phyloP scores from a whole-genome alignment of 2,113 vertebrate species.

The Xyrauchen texanus region DNA sequence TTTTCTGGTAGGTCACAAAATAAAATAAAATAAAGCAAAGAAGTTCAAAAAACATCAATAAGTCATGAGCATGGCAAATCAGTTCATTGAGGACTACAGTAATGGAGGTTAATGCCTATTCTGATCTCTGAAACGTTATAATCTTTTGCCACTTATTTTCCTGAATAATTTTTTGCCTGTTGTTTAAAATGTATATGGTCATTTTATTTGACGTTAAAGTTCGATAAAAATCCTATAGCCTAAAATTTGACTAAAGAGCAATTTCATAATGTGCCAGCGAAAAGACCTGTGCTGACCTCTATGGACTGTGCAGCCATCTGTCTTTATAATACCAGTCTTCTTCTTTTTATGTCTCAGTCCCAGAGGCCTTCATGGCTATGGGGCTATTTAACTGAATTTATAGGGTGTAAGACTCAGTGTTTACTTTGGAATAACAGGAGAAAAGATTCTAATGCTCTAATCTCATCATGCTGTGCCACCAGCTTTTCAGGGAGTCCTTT shows the following conservation, averaged over 20 bases:
- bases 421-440: constrained; percentile 49
- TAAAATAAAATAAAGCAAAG: background rate
- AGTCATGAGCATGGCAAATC: constrained; percentile 1
- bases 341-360: background rate
- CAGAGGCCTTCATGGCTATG: background rate
- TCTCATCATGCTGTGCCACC: constrained; percentile 40
- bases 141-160: constrained; percentile 19
- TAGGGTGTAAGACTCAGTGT: constrained; percentile 27
- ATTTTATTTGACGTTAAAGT: background rate
- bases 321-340: background rate
- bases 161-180: background rate
- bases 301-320: background rate
- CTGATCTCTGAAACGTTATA: constrained; percentile 15
- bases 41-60: background rate
- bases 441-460: constrained; percentile 45
- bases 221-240: background rate
- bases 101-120: background rate
- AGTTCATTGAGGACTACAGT: constrained; percentile 7
- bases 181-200: background rate
- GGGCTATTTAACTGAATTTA: constrained; percentile 22
- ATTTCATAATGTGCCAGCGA: background rate
- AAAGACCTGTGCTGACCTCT: background rate
- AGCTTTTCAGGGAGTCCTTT: constrained; percentile 14
- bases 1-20: background rate
- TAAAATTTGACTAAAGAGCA: background rate